Base-by-base conservation (phyloP, 2,888 invertebrate genomes). In the Metacarcinus magister region DNA sequence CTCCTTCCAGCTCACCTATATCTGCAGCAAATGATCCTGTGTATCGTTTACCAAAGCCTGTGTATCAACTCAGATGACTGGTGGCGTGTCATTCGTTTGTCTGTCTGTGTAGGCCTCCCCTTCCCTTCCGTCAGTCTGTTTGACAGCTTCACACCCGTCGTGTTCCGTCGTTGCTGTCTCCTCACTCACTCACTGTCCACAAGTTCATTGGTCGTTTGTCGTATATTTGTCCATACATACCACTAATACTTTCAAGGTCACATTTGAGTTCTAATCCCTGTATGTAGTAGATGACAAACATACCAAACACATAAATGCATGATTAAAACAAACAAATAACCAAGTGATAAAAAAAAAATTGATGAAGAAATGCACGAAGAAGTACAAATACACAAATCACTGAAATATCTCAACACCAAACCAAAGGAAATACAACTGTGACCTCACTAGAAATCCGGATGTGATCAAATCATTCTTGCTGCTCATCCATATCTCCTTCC, bases 151-250 rank as follows among this genome's bases (percentile, higher is more conserved):
- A 3, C 10, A 32, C 23, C 82, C 32, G 82, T 82, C 82, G 82
- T 82, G 82, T 82, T 82, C 82, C 10, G 67, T 67, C 67, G 67
- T 67, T 67, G 67, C 67, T 67, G 82, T 82, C 82, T 75, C 82
- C 32, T 82, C 82, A 82, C 82, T 82, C 82, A 32, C 82, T 82
- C 82, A 82, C 28, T 82, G 82, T 82, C 82, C 10, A 23, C 23
- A 67, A 19, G 67, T 67, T 67, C 67, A 3, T 67, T 32, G 82
- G 82, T 82, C 82, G 10, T 32, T 82, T 7, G 82, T 82, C 32
- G 32, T 10, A 32, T 32, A 54, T 13, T 82, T 82, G 82, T 82
- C 82, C 82, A 16, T n/a, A 67, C 2, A 67, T 5, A 23, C 19
- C n/a, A 67, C n/a, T 10, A 4, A 16, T 67, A 5, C n/a, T 32